Base-by-base conservation (phyloP, 2,797 vertebrate genomes). In the Tokudaia muenninki region DNA sequence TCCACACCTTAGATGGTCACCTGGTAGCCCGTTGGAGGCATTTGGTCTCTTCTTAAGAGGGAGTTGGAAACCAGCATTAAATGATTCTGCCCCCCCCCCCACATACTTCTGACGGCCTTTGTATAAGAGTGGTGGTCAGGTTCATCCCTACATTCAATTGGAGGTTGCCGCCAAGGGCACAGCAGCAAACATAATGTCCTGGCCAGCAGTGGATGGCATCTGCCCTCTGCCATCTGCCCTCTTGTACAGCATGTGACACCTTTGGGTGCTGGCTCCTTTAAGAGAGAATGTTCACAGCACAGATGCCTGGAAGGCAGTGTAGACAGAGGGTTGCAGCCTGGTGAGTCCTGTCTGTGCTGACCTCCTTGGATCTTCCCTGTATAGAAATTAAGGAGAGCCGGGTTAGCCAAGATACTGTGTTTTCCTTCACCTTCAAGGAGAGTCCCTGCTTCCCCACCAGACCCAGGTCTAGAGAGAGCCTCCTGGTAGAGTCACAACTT, bases 291-390 rank as follows among this genome's bases (percentile, higher is more conserved):
- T n/a, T 47, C 2, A 2, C 24, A 17, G 12, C 41, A 0, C 59
- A 72, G 84, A 57, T 13, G 59, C 47, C 72, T 57, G 41, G 78
- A 77, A 50, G 50, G 34, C 50, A 31, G 8, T 47, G 7, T 19
- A 63, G 52, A 34, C 79, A 65, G 55, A 94, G 94, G 95, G 89
- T 78, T 19, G 9, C 47, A 55, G 21, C 87, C 96, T 95, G 50
- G 3, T 52, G 87, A 77, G 87, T 81, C 3, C 0, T 1, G 8
- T 82, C 72, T 52, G 16, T 13, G 3, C 34, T 72, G 19, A 24
- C 90, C n/a, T 94, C 50, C 31, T n/a, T 91, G 34, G 82, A 21
- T 37, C 29, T 74, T 77, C 55, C 34, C 17, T 47, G 29, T 29
- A 8, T 81, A 24, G 22, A 82, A 34, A 0, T n/a, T 61, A 50